Percentiles rank a stretch among this genome's conserved stretches.
Evolutionary conservation across 2,113 vertebrate genomes (phyloP).

Genomic region (Grus americana): DNA sequence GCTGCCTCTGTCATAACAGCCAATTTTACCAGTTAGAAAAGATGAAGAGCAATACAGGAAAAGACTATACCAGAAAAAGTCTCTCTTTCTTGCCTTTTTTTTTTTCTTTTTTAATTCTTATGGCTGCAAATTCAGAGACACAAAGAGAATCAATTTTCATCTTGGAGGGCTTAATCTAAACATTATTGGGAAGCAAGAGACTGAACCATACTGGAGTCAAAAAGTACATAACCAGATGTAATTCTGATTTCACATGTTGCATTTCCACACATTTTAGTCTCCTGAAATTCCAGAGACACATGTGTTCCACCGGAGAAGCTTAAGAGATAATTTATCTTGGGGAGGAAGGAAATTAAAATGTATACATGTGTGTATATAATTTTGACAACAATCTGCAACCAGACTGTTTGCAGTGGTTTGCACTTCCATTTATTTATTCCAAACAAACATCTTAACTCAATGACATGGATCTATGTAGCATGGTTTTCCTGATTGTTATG

Average conservation of each 20-base stretch:
- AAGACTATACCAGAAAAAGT: conserved; percentile 26
- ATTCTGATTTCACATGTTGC: conserved; percentile 40
- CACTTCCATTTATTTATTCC: conserved; percentile 34
- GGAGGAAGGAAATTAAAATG: conserved; percentile 40
- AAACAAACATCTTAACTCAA: conserved; percentile 24
- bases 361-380: conserved; percentile 27
- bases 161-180: conserved; percentile 51
- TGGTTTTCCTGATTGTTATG: not conserved
- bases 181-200: conserved; percentile 16
- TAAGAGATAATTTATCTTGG: conserved; percentile 35
- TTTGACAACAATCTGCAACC: conserved; percentile 38
- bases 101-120: not conserved
- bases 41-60: conserved; percentile 24
- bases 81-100: not conserved
- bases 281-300: conserved; percentile 38
- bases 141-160: conserved; percentile 58
- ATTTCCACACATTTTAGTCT: conserved; percentile 28
- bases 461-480: not conserved
- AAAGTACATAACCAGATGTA: conserved; percentile 48
- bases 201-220: conserved; percentile 28
- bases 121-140: conserved; percentile 50
- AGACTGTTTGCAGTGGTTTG: conserved; percentile 12
- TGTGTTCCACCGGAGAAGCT: conserved; percentile 42
- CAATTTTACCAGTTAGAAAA: conserved; percentile 51
- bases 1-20: conserved; percentile 66